These are phyloP conservation scores for Andrena dorsata DNA, from an alignment of 2,888 invertebrate species.

Conservation along the genomic window DNA sequence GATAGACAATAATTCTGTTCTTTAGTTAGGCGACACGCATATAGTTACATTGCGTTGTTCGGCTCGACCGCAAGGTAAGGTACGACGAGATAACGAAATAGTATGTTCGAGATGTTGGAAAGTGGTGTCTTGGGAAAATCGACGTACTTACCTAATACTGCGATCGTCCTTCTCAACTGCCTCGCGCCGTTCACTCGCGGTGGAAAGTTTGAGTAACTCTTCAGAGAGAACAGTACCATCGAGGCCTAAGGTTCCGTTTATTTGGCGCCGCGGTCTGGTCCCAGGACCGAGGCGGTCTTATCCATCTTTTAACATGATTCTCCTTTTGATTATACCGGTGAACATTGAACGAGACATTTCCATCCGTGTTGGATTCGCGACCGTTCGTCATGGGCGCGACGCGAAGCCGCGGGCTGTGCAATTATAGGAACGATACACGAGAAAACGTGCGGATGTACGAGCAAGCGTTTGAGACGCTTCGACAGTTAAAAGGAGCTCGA, in stretches of 20 bases:
- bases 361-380: background rate
- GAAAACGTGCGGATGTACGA: conserved; percentile 40
- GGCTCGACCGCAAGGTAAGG: conserved; percentile 47
- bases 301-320: too few relatives aligned
- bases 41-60: conserved; percentile 50
- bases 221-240: too few relatives aligned
- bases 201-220: too few relatives aligned
- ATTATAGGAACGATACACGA: background rate
- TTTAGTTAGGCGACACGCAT: conserved; percentile 60
- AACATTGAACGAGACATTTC: too few relatives aligned
- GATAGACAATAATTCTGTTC: conserved; percentile 78
- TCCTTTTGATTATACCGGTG: too few relatives aligned
- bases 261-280: background rate
- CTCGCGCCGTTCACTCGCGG: conserved; percentile 29
- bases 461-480: conserved; percentile 56
- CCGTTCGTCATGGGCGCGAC: conserved; percentile 32
- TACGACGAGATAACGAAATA: background rate
- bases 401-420: conserved; percentile 43
- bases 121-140: background rate
- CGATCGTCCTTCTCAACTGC: conserved; percentile 42
- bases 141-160: conserved; percentile 41
- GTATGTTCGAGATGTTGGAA: background rate
- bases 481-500: conserved; percentile 68
- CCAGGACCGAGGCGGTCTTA: too few relatives aligned
- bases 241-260: too few relatives aligned